Evolutionary conservation across 2,888 invertebrate genomes (phyloP).

Genomic region (Leptothorax acervorum): DNA sequence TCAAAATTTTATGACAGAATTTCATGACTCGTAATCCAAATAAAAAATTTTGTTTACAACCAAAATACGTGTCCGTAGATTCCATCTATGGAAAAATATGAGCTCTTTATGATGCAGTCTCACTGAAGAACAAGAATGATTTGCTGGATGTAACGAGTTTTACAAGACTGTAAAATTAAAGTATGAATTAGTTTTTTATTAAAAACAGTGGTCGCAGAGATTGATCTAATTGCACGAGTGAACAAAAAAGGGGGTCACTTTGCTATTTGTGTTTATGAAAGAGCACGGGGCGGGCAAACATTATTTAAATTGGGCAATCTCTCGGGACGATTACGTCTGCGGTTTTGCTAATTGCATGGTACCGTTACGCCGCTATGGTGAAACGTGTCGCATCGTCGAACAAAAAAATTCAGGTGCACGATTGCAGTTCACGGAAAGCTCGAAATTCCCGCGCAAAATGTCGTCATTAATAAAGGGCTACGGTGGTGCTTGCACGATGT

Average conservation of each 20-base stretch:
- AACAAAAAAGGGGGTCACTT: neutral
- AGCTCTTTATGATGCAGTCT: neutral
- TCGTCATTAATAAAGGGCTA: slow-evolving; percentile 59
- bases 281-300: slow-evolving; percentile 34
- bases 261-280: slow-evolving; percentile 32
- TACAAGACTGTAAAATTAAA: neutral
- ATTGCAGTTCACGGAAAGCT: slow-evolving; percentile 39
- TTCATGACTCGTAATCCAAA: neutral
- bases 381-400: slow-evolving; percentile 56
- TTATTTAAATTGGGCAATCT: slow-evolving; percentile 71
- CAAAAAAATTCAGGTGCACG: slow-evolving; percentile 59
- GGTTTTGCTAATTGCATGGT: slow-evolving; percentile 69
- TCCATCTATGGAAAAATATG: neutral
- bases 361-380: slow-evolving; percentile 49
- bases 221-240: slow-evolving; percentile 19
- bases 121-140: neutral
- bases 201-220: neutral
- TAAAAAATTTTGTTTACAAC: neutral
- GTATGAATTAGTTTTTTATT: neutral
- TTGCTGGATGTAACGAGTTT: neutral
- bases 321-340: slow-evolving; percentile 63
- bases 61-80: neutral
- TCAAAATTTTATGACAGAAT: neutral
- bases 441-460: slow-evolving; percentile 56
- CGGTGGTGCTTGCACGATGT: neutral